phyloP scores from a whole-genome alignment of 2,113 vertebrate species.

The Albula glossodonta region DNA sequence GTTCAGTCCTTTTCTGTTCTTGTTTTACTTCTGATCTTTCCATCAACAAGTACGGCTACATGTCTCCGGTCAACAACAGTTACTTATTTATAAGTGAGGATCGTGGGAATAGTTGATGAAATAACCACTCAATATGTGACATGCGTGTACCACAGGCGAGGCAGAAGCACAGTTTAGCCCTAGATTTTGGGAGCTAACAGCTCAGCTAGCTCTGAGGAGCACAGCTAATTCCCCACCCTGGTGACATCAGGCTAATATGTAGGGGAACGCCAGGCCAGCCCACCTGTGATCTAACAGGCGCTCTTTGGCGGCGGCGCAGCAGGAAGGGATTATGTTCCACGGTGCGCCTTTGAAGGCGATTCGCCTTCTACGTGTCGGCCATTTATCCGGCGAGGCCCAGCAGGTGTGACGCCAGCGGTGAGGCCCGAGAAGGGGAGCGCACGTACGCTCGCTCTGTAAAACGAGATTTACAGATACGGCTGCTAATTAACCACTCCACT shows the following conservation, averaged over 20 bases:
- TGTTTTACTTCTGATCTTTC: too few species aligned
- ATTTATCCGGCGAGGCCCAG: background rate
- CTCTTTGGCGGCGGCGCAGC: background rate
- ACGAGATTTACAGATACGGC: background rate
- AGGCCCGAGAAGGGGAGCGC: background rate
- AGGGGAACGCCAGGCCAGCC: background rate
- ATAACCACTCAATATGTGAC: background rate
- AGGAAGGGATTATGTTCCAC: conserved; percentile 13
- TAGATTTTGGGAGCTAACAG: background rate
- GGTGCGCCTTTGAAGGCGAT: background rate
- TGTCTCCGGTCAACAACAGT: background rate
- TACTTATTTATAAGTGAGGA: background rate
- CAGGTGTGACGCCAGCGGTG: background rate
- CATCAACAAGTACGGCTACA: too few species aligned
- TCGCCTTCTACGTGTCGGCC: background rate
- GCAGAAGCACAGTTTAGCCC: background rate
- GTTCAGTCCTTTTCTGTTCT: background rate
- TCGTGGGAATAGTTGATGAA: background rate
- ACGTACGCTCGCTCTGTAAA: background rate
- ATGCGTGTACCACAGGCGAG: background rate
- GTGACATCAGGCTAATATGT: background rate
- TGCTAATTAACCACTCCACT: background rate
- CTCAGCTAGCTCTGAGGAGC: background rate
- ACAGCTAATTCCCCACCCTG: background rate
- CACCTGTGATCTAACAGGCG: background rate